These are phyloP conservation scores for Mobula hypostoma DNA, from an alignment of 2,113 vertebrate genomes.

Conservation along the genomic window DNA sequence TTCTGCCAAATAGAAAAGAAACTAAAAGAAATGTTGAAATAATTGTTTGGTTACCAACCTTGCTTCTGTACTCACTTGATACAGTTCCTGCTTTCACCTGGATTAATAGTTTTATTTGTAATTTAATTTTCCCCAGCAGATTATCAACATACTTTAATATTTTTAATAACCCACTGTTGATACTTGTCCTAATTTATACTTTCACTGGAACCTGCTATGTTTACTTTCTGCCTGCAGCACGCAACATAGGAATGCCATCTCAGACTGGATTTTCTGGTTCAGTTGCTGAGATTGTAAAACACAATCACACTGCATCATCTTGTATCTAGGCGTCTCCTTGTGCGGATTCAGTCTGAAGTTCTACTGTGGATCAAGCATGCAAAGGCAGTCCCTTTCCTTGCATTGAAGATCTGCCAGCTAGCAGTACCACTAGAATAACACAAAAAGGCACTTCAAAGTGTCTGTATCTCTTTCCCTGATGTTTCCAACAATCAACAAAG, in stretches of 20 bases:
- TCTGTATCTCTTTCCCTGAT: too few species aligned
- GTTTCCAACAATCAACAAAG: too few species aligned
- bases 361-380: too few species aligned
- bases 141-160: not conserved
- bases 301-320: too few species aligned
- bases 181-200: not conserved
- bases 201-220: not conserved
- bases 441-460: too few species aligned
- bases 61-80: not conserved
- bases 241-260: not conserved
- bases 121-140: not conserved
- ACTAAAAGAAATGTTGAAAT: not conserved
- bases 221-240: not conserved
- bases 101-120: not conserved
- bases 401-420: too few species aligned
- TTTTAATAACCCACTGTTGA: not conserved
- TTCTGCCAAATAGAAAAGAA: not conserved
- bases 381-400: too few species aligned
- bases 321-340: too few species aligned
- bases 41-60: not conserved
- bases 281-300: too few species aligned
- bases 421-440: too few species aligned
- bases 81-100: not conserved
- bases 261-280: too few species aligned
- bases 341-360: too few species aligned